Base-by-base conservation (phyloP, 1,140 invertebrate genomes). In the Thaumatotibia leucotreta region DNA sequence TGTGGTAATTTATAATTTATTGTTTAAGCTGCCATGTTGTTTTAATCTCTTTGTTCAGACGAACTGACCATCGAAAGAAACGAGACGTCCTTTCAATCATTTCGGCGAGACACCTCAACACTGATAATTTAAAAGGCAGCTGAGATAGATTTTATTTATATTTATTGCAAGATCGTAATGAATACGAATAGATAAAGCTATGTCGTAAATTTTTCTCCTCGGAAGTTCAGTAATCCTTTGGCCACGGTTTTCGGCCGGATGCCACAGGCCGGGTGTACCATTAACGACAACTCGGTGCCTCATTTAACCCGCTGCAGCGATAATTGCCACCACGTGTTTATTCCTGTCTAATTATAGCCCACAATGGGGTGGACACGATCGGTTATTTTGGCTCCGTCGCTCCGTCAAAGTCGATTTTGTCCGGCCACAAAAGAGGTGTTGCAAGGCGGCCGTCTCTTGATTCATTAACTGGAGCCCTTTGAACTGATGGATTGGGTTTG, bases 251-350 rank as follows among this genome's bases (percentile, higher is more conserved):
- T 73, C 69, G 73, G 72, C 78, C 83, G 83, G 84, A 85, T 85
- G 82, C 80, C 67, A 67, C 73, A 63, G 76, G 77, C 77, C 77
- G 79, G 81, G 75, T 82, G 78, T 80, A 72, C 79, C 88, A 88
- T 90, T 90, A 89, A 84, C 86, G 84, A 82, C 78, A 76, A 79
- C 80, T 84, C 79, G 83, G 82, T 87, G 86, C 78, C 88, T 90
- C 86, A 90, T 90, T 90, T 89, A 88, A 88, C 86, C 80, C 85
- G 84, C 84, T 85, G 80, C 86, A 73, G 80, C 86, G 86, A 90
- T 90, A 90, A 90, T 90, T 90, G 88, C 88, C 86, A 83, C 86
- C 88, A 89, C 84, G 88, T 90, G 88, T 88, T 90, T 90, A 89
- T 89, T 90, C 85, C 83, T 76, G 78, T 88, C 88, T 90, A 89